A percentile compares a stretch with the other conserved stretches of the same genome.
phyloP scores from a whole-genome alignment of 2,113 vertebrate genomes.

The Amphilophus citrinellus region DNA sequence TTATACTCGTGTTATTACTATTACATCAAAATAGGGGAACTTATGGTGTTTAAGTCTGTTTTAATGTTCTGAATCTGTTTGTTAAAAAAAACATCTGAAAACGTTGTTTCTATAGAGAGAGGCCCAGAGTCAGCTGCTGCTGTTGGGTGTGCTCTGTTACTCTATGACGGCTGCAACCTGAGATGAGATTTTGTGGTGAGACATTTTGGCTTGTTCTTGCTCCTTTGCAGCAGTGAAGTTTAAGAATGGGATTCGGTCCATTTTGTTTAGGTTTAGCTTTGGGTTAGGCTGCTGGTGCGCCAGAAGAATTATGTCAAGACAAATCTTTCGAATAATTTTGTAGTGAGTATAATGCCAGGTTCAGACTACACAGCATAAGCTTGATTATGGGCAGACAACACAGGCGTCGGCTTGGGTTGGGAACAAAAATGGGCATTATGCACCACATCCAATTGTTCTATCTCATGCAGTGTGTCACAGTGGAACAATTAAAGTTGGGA shows the following conservation, averaged over 20 bases:
- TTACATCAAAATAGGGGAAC: background rate
- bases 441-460: background rate
- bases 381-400: background rate
- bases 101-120: background rate
- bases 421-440: background rate
- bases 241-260: background rate
- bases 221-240: background rate
- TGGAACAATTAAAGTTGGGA: too few species aligned
- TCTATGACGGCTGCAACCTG: background rate
- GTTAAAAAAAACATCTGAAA: background rate
- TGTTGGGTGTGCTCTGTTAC: background rate
- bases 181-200: background rate
- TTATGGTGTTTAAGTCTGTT: background rate
- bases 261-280: background rate
- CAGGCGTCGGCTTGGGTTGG: background rate
- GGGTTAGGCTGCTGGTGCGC: background rate
- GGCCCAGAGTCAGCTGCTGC: background rate
- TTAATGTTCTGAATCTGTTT: conserved; percentile 8
- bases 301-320: background rate
- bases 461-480: too few species aligned
- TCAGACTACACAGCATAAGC: background rate
- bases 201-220: background rate
- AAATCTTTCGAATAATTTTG: accelerated
- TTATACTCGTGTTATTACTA: background rate
- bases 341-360: background rate